A percentile compares a stretch with the other conserved stretches of the same genome.
These are phyloP conservation scores for Zosterops pallidus DNA, from an alignment of 2,113 vertebrate genomes.

Conservation along the genomic window DNA sequence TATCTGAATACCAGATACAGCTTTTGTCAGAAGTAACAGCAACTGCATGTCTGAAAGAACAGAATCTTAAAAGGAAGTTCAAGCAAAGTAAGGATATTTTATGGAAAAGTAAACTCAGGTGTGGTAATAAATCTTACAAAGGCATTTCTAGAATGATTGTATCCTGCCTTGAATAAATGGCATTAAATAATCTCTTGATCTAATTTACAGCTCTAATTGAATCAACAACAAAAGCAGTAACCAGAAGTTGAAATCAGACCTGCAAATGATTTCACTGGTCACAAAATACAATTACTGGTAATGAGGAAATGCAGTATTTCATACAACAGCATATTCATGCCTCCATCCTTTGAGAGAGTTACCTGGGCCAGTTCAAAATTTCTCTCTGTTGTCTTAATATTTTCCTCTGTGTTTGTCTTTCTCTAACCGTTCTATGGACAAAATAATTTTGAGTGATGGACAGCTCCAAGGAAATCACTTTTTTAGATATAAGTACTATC, in stretches of 20 bases:
- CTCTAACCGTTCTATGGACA: background rate
- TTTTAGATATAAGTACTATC: background rate
- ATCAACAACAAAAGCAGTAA: background rate
- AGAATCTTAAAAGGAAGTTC: background rate
- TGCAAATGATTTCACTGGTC: background rate
- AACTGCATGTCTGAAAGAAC: background rate
- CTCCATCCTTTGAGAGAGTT: background rate
- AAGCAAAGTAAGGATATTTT: background rate
- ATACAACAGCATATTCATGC: background rate
- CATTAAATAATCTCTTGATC: background rate
- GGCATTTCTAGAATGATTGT: background rate
- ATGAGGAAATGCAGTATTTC: background rate
- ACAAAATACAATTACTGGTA: background rate
- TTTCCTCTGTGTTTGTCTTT: background rate
- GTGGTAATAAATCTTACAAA: background rate
- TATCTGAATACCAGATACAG: background rate
- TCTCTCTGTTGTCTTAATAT: background rate
- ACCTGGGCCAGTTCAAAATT: background rate
- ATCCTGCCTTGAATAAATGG: background rate
- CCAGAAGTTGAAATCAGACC: background rate
- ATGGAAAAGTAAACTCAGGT: background rate
- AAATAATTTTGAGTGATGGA: background rate
- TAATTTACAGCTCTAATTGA: background rate
- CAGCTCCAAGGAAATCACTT: background rate
- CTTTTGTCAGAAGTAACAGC: background rate